Evolutionary conservation across 1,140 invertebrate genomes (phyloP).

Genomic region (Eriosoma lanigerum): DNA sequence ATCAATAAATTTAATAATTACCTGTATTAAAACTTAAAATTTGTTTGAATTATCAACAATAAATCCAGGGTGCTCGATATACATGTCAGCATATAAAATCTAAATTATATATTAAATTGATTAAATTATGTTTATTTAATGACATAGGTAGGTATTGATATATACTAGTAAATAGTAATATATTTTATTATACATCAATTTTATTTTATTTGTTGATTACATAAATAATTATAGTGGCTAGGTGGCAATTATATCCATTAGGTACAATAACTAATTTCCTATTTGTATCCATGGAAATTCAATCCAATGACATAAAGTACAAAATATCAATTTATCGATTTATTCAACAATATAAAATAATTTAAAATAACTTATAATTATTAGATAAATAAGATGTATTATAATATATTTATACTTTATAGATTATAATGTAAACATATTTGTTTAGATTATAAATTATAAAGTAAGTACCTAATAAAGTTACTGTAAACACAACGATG

Average conservation of each 20-base stretch:
- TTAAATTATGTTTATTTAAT: not conserved
- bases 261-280: not conserved
- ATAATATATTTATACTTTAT: not conserved
- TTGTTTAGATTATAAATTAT: too few species aligned
- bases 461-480: too few species aligned
- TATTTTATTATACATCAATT: not conserved
- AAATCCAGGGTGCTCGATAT: too few species aligned
- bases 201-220: not conserved
- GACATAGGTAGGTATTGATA: too few species aligned
- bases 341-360: not conserved
- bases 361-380: not conserved
- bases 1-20: not conserved
- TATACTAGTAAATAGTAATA: not conserved
- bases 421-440: not conserved
- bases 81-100: not conserved
- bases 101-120: not conserved
- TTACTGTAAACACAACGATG: too few species aligned
- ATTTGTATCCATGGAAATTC: slow-evolving; percentile 29
- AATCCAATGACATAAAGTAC: not conserved
- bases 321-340: not conserved
- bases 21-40: not conserved
- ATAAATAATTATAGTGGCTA: not conserved
- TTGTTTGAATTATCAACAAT: not conserved
- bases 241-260: not conserved
- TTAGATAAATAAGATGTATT: too few species aligned